phyloP scores from a whole-genome alignment of 1,140 invertebrate species.

The Drosophila dunni region DNA sequence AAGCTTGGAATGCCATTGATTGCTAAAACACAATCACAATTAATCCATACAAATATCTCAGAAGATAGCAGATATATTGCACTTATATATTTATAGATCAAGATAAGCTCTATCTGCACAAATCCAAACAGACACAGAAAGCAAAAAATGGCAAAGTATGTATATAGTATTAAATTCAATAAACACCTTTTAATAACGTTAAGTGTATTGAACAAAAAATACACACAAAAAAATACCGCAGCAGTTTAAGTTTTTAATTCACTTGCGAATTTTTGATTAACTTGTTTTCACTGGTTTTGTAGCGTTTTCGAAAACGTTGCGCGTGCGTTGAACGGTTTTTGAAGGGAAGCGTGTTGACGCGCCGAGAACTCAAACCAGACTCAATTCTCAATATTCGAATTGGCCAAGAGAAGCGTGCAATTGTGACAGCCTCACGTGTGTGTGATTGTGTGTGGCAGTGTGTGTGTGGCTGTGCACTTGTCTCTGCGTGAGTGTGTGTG shows the following conservation, averaged over 20 bases:
- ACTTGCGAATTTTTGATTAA: neutral
- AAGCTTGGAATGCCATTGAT: neutral
- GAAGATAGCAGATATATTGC: slow-evolving; percentile 1
- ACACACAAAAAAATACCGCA: neutral
- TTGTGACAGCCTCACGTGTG: slow-evolving; percentile 13
- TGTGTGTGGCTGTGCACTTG: too few relatives aligned
- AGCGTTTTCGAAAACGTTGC: slow-evolving; percentile 13
- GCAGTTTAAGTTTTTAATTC: neutral
- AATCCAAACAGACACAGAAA: neutral
- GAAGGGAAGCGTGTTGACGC: slow-evolving; percentile 57
- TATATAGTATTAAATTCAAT: neutral
- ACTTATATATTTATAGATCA: slow-evolving; percentile 6
- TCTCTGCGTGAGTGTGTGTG: slow-evolving; percentile 17
- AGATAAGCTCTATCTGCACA: slow-evolving; percentile 13
- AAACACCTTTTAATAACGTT: slow-evolving; percentile 1
- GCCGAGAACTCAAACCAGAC: slow-evolving; percentile 79
- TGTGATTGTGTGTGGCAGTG: slow-evolving; percentile 19
- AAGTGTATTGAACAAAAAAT: neutral
- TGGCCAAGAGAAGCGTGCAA: slow-evolving; percentile 66
- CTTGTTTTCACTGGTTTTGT: neutral
- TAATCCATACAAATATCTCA: neutral
- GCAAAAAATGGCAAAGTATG: too few relatives aligned
- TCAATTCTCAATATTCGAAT: slow-evolving; percentile 66
- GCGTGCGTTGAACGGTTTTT: slow-evolving; percentile 11
- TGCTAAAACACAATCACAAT: neutral